Evolutionary conservation across 2,113 vertebrate genomes (phyloP), one percentile per base, ranked within the genome.

Genomic region (Camelus dromedarius): DNA sequence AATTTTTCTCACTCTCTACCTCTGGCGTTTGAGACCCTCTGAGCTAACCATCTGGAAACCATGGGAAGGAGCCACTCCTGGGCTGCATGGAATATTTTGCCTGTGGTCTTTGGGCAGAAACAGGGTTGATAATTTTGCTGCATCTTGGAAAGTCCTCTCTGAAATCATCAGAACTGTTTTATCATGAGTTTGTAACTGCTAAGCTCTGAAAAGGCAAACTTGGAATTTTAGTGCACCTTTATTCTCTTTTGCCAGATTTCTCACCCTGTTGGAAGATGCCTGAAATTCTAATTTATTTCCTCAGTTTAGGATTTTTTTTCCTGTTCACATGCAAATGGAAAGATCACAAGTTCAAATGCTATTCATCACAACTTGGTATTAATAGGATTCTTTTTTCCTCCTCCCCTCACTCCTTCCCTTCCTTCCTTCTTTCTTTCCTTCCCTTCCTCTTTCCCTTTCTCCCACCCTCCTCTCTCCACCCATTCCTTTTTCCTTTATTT

Each of bases 161-260:
- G 73, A 62, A 80, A 70, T 72, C 64, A 72, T 52, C n/a, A 62
- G 50, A 81, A 46, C 28, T 64, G 14, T 52, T 81, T 94, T 42
- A 81, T 72, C 72, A 6, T n/a, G 42, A 48, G 30, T 83, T 89
- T 67, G 79, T 83, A 35, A 83, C 79, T 90, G 30, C 48, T 66
- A 42, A 94, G 35, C 48, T 75, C 56, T 73, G 75, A 82, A 83
- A 89, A 60, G 77, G 67, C 69, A 50, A 83, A 83, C 67, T 48
- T 89, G 60, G 75, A 84, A 56, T 76, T 84, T 50, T 84, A 90
- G 67, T 48, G 48, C 22, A 28, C 7, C 35, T 84, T 58, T 93
- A 48, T 93, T n/a, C 90, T 54, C 81, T 77, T 83, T 48, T 58
- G 38, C 69, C 58, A 90, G 67, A 90, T 90, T 95, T 90, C 79